Conservation (phyloP, 2,797 vertebrate species). For the Clamator glandarius region DNA sequence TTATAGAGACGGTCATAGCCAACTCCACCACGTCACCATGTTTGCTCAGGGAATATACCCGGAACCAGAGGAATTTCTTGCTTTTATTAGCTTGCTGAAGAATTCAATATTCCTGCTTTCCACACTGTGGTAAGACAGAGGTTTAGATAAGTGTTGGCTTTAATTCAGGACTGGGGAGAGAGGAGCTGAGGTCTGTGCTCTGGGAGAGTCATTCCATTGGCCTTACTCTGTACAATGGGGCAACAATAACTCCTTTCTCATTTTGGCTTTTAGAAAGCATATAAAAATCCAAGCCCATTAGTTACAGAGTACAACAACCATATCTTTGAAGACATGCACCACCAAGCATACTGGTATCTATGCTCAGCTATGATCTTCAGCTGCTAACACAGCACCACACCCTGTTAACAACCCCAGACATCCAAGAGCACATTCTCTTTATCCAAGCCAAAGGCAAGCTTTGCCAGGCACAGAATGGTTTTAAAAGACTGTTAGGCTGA, state of each 20-base stretch:
- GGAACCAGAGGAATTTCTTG: not conserved
- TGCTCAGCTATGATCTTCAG: not conserved
- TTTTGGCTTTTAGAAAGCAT: fast-evolving
- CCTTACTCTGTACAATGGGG: not conserved
- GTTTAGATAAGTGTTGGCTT: not conserved
- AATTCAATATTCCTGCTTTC: not conserved
- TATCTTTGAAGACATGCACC: not conserved
- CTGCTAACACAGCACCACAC: not conserved
- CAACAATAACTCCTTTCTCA: not conserved
- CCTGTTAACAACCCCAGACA: not conserved
- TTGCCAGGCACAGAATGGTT: not conserved
- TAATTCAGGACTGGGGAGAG: not conserved
- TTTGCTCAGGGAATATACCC: not conserved
- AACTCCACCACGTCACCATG: fast-evolving
- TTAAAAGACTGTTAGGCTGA: not conserved
- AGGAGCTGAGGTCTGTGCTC: not conserved
- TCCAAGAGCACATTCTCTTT: not conserved
- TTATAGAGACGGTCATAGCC: not conserved
- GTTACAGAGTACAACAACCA: not conserved
- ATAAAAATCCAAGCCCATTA: not conserved
- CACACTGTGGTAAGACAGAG: fast-evolving
- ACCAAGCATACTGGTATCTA: not conserved
- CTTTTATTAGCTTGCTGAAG: not conserved
- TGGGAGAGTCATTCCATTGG: not conserved
- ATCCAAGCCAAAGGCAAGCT: not conserved